A percentile compares a stretch with the other conserved stretches of the same genome.
These are phyloP conservation scores for Rhogogaster chlorosoma DNA, from an alignment of 2,888 invertebrate species.

Conservation along the genomic window DNA sequence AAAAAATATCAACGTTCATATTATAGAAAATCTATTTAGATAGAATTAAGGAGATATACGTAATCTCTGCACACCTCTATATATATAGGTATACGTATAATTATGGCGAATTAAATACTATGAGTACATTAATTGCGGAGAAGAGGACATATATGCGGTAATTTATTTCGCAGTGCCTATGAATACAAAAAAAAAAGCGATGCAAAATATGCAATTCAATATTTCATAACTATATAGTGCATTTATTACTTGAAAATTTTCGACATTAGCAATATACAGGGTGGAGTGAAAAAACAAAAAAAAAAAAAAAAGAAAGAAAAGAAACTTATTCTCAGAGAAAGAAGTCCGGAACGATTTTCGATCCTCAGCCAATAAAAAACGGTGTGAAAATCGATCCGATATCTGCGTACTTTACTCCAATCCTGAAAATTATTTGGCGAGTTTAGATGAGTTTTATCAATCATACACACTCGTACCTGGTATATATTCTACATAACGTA, in stretches of 20 bases:
- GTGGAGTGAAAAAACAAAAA: not conserved
- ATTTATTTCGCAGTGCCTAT: slow-evolving; percentile 25
- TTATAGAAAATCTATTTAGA: not conserved
- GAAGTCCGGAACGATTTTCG: not conserved
- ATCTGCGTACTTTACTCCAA: not conserved
- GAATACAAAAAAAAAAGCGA: not conserved
- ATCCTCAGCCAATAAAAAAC: not conserved
- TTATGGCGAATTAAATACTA: not conserved
- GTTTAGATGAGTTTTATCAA: not conserved
- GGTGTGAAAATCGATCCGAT: not conserved
- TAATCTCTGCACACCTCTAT: slow-evolving; percentile 19
- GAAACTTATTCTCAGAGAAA: no score
- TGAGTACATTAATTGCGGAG: not conserved
- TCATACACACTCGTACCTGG: slow-evolving; percentile 2
- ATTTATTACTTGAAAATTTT: not conserved
- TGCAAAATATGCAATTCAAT: not conserved
- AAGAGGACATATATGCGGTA: not conserved
- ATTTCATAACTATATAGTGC: not conserved
- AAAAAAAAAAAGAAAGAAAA: not conserved
- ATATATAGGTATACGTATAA: not conserved
- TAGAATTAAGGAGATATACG: not conserved
- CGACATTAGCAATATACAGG: not conserved
- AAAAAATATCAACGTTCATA: not conserved
- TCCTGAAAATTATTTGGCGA: not conserved
- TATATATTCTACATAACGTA: slow-evolving; percentile 10